Percentiles rank a stretch among this genome's conserved stretches.
Evolutionary conservation across 2,888 invertebrate genomes (phyloP).

Genomic region (Euspilapteryx auroguttella): DNA sequence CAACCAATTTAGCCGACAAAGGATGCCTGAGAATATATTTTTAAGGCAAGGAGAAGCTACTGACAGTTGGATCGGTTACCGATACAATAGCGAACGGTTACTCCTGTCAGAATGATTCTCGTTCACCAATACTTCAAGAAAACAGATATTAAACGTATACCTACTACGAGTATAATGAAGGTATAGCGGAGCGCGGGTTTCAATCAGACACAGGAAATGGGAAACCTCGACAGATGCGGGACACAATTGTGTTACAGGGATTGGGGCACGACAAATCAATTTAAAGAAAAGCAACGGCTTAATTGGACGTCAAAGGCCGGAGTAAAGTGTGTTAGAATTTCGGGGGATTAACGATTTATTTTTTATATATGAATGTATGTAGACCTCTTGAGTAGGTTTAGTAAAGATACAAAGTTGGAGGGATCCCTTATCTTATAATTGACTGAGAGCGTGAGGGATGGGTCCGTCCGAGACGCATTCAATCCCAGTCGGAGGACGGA

Average conservation of each 20-base stretch:
- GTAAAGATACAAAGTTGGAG: too few species aligned
- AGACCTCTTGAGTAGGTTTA: too few species aligned
- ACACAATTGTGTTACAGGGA: conserved; percentile 30
- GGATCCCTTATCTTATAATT: conserved; percentile 46
- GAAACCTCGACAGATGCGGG: too few species aligned
- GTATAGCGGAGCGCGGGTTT: too few species aligned
- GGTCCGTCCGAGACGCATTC: too few species aligned
- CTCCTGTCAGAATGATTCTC: background rate
- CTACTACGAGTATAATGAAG: too few species aligned
- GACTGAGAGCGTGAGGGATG: conserved; percentile 15
- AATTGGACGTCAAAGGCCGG: conserved; percentile 17
- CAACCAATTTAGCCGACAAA: conserved; percentile 3
- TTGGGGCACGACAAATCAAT: conserved; percentile 26
- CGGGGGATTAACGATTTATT: conserved; percentile 17
- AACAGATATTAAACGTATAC: too few species aligned
- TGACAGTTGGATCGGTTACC: too few species aligned
- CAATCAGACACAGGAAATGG: too few species aligned
- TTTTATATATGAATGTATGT: conserved; percentile 13
- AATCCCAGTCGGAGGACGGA: too few species aligned
- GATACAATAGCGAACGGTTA: background rate
- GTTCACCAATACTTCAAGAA: background rate
- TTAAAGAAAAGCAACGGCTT: conserved; percentile 20
- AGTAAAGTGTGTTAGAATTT: conserved; percentile 24
- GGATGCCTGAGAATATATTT: too few species aligned
- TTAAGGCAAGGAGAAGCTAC: too few species aligned